A percentile compares a stretch with the other conserved stretches of the same genome.
Evolutionary conservation across 2,113 vertebrate species (phyloP).

Genomic region (Pogonocichla stellata): DNA sequence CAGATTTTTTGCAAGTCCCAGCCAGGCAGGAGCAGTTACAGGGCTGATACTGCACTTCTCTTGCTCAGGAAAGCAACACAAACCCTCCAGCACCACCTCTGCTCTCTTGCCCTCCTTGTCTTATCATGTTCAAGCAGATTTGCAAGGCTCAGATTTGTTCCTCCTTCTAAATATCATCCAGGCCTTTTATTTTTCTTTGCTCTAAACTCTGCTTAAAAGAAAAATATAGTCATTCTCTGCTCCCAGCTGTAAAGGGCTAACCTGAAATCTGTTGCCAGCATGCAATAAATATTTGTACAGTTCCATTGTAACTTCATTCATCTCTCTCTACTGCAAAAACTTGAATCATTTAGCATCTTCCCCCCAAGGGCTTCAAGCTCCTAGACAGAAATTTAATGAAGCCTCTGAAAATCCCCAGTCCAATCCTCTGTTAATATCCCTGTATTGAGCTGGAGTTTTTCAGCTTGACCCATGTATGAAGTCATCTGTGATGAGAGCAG

Average conservation of each 20-base stretch:
- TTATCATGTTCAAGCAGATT: not conserved
- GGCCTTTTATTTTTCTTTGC: not conserved
- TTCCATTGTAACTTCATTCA: slow-evolving; percentile 11
- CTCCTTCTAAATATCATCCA: not conserved
- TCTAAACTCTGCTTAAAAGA: not conserved
- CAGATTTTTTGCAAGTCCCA: not conserved
- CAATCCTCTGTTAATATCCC: not conserved
- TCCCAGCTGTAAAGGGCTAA: not conserved
- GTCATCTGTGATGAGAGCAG: not conserved
- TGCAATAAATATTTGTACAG: not conserved
- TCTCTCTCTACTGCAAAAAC: not conserved
- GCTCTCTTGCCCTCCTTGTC: not conserved
- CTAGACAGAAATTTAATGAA: not conserved
- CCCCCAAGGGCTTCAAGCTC: not conserved
- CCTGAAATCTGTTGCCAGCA: not conserved
- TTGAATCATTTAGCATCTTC: not conserved
- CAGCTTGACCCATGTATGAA: not conserved
- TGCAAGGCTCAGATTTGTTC: not conserved
- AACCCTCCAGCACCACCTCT: not conserved
- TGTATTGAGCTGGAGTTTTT: not conserved
- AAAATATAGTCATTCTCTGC: not conserved
- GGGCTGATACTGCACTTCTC: not conserved
- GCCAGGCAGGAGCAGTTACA: not conserved
- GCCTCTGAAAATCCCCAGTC: not conserved
- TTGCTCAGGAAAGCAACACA: not conserved